Percentiles rank a stretch among this genome's conserved stretches.
These are phyloP conservation scores for Antechinus stuartii DNA, from an alignment of 2,113 vertebrate genomes.

Conservation along the genomic window DNA sequence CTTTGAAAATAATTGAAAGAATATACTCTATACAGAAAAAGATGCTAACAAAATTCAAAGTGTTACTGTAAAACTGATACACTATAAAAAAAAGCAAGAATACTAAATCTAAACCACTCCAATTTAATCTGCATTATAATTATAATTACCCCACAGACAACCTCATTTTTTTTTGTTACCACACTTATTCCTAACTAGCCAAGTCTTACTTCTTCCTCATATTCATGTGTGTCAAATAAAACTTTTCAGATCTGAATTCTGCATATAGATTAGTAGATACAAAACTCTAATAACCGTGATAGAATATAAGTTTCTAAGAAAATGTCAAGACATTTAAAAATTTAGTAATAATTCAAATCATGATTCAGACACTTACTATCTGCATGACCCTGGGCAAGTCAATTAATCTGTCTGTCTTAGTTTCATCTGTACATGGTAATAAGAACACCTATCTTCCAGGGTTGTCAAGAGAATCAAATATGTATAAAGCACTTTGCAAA, in stretches of 20 bases:
- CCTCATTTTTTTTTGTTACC: not conserved
- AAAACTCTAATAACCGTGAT: conserved; percentile 7
- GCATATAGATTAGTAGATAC: not conserved
- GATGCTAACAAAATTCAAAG: not conserved
- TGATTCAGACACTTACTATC: not conserved
- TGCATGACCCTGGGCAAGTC: not conserved
- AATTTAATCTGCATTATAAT: not conserved
- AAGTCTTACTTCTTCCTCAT: not conserved
- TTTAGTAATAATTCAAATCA: not conserved
- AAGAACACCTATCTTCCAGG: not conserved
- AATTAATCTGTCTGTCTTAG: not conserved
- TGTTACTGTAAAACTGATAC: not conserved
- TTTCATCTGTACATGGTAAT: not conserved
- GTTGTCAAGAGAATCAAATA: not conserved
- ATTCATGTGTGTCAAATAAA: not conserved
- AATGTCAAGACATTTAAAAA: not conserved
- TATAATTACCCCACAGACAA: conserved; percentile 20
- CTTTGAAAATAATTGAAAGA: conserved; percentile 5
- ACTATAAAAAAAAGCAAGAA: not conserved
- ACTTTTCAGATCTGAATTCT: not conserved
- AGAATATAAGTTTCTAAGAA: not conserved
- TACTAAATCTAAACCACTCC: not conserved
- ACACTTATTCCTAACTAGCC: not conserved
- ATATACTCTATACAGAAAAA: not conserved
- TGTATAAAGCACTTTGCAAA: not conserved